Evolutionary conservation across 2,113 vertebrate genomes (phyloP), one percentile per base, ranked within the genome.

Genomic region (Morone chrysops): DNA sequence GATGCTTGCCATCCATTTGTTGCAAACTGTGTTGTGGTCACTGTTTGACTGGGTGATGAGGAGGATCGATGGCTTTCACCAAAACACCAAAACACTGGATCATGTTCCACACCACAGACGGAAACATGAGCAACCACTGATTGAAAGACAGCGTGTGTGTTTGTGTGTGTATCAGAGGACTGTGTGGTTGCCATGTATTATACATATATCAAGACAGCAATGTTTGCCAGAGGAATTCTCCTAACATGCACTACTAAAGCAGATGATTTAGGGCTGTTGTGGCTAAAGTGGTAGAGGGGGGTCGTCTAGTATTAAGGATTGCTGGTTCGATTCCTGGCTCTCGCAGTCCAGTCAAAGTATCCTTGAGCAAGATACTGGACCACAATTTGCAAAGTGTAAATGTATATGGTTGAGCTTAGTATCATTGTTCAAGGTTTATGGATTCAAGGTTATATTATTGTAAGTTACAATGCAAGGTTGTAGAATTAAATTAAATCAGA

Each of bases 21-120:
- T 60, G 8, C 56, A 20, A 51, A 63, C 69, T 17, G 41, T 54
- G 60, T 22, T 65, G 60, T 57, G 78, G 69, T 80, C 51, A 57
- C 25, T 72, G 22, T 54, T n/a, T 48, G 18, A 22, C n/a, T 57
- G 60, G 65, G n/a, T 5, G 25, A 57, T 11, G 50, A 50, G n/a
- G 43, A 59, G 18, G 22, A 78, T 68, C 75, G 3, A 73, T 72
- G 38, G 4, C 63, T 57, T 77, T 56, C 6, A 20, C 20, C 69
- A 50, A 78, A 54, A 56, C 41, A 65, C 25, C 68, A 31, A 65
- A 20, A 61, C 50, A 36, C 43, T 4, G 2, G 66, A 47, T 85
- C 45, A 40, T 17, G 8, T 77, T 68, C 25, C n/a, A 1, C n/a
- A 45, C 57, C 75, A 18, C 62, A 38, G 38, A 69, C 14, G 5